Evolutionary conservation across 2,113 vertebrate species (phyloP).

Genomic region (Neogobius melanostomus): DNA sequence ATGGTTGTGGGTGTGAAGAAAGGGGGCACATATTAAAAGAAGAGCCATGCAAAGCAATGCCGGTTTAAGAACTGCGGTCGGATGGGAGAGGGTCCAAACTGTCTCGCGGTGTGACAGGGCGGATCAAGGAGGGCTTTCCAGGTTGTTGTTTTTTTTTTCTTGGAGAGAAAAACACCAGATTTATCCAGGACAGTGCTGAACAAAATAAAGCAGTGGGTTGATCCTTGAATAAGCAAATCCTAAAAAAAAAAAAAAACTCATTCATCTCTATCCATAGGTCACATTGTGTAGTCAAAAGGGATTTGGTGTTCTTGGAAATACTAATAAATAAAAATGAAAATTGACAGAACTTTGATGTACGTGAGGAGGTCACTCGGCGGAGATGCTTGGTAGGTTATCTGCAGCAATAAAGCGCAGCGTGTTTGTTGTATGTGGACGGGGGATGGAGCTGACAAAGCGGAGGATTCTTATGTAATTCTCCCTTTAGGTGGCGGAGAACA

Average conservation of each 20-base stretch:
- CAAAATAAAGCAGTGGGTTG: constrained; percentile 38
- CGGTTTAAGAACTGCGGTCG: constrained; percentile 69
- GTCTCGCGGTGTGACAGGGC: constrained; percentile 66
- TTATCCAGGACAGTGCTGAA: constrained; percentile 60
- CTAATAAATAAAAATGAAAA: constrained; percentile 40
- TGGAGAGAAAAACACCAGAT: constrained; percentile 61
- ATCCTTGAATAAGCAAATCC: constrained; percentile 37
- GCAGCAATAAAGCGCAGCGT: constrained; percentile 45
- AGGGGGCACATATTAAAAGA: constrained; percentile 78
- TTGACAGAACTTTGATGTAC: constrained; percentile 53
- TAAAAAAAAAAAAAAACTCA: background rate
- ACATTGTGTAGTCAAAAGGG: constrained; percentile 13
- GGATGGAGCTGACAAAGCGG: constrained; percentile 73
- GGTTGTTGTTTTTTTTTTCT: constrained; percentile 68
- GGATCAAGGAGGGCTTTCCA: constrained; percentile 71
- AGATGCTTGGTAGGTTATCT: constrained; percentile 66
- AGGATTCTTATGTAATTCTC: constrained; percentile 82
- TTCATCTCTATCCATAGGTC: constrained; percentile 3
- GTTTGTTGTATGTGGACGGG: constrained; percentile 68
- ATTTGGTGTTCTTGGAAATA: constrained; percentile 20
- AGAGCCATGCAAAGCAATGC: constrained; percentile 67
- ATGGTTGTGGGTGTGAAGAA: constrained; percentile 80
- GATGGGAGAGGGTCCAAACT: constrained; percentile 74
- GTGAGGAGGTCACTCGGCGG: constrained; percentile 67
- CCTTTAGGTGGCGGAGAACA: constrained; percentile 77